Evolutionary conservation across 2,797 vertebrate genomes (phyloP).

Genomic region (Toxotes lorentzi): DNA sequence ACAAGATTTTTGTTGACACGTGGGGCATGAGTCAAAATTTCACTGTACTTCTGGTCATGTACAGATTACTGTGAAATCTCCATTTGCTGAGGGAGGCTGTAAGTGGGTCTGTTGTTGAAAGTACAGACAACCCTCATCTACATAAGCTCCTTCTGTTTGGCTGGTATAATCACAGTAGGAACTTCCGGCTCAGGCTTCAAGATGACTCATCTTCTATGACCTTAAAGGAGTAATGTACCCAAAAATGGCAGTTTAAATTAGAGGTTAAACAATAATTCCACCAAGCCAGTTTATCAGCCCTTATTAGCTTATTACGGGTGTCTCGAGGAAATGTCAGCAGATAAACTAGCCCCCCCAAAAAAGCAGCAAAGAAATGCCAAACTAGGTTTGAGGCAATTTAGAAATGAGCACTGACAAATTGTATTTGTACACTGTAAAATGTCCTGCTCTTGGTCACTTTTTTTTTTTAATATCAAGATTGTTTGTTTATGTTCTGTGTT

Average conservation of each 20-base stretch:
- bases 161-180: neutral
- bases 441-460: neutral
- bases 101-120: neutral
- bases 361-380: neutral
- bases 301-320: neutral
- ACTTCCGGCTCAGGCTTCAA: neutral
- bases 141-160: neutral
- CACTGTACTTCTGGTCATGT: neutral
- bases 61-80: neutral
- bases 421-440: neutral
- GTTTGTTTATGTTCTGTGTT: neutral
- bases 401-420: neutral
- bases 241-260: too few relatives aligned
- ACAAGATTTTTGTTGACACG: too few relatives aligned
- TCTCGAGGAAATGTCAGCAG: neutral
- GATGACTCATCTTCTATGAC: neutral
- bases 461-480: neutral
- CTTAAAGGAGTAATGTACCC: neutral
- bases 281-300: neutral
- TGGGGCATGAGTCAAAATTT: neutral
- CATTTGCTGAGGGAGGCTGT: neutral
- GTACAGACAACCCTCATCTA: neutral
- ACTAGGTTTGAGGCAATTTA: neutral
- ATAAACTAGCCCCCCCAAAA: neutral
- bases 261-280: neutral